Conservation (phyloP, 2,113 vertebrate species). For the Rhinoderma darwinii region DNA sequence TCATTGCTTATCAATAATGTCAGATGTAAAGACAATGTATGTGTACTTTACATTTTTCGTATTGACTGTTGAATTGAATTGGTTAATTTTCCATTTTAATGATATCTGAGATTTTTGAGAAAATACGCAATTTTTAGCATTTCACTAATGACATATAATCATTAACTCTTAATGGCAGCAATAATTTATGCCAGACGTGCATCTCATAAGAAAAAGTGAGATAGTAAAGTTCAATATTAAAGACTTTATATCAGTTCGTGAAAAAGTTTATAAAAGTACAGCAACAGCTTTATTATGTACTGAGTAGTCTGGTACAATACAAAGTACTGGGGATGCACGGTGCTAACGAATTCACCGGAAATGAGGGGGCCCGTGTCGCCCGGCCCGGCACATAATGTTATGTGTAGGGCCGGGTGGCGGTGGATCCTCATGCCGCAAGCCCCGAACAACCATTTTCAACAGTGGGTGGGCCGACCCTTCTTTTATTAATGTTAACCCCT, state of each 20-base stretch:
- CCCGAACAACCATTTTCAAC: too few relatives aligned
- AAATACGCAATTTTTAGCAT: constrained; percentile 27
- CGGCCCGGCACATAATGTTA: too few relatives aligned
- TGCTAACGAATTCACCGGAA: too few relatives aligned
- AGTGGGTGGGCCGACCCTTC: too few relatives aligned
- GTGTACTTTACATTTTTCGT: constrained; percentile 2
- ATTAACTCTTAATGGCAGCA: constrained; percentile 46
- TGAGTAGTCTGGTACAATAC: not conserved
- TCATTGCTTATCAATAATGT: constrained; percentile 6
- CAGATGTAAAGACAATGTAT: not conserved
- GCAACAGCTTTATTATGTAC: not conserved
- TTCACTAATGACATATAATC: constrained; percentile 43
- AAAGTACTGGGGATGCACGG: too few relatives aligned
- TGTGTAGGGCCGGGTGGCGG: too few relatives aligned
- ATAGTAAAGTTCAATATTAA: not conserved
- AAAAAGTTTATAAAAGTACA: not conserved
- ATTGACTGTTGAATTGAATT: not conserved
- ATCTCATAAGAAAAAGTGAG: constrained; percentile 2
- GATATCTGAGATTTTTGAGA: constrained; percentile 14
- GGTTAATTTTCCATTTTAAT: constrained; percentile 28
- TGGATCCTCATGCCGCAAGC: too few relatives aligned
- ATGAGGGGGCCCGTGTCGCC: too few relatives aligned
- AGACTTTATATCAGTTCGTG: not conserved
- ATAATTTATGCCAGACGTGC: constrained; percentile 27
- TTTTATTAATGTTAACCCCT: too few relatives aligned